Base-by-base conservation (phyloP, 2,888 invertebrate species). In the Scelioninae gen. 2 region DNA sequence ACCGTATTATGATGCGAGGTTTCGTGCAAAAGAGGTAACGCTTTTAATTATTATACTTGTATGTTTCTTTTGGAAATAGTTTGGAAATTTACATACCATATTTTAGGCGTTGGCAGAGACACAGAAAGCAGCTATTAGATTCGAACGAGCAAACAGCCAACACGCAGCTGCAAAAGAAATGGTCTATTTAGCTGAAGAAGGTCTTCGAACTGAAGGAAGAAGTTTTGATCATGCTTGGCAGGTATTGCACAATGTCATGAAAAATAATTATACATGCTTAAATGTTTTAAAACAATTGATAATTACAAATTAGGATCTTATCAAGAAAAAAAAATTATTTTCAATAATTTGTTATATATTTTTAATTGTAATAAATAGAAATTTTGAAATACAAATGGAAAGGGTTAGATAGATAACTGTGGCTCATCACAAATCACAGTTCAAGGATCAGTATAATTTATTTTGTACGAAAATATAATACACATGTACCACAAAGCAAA, bases 161-260 rank as follows among this genome's bases (percentile, higher is more conserved):
- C 96, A 96, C 83, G 91, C 94, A 16, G 96, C 96, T 1, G 96
- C 96, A 10, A 92, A 96, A 81, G 96, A 97, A 87, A 96, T 96
- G 91, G 96, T 93, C 65, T 91, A 90, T 75, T 86, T 94, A 78
- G 94, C 94, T 7, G 94, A 94, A 84, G 92, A 93, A 84, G 94
- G 96, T 0, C 87, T 95, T 73, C 88, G 88, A 77, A 85, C 87
- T 0, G 87, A 87, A 75, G 87, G 88, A 13, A 89, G 92, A 75
- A 91, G 92, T 11, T 90, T 94, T 84, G 96, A 96, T 87, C 94
- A 95, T 6, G 96, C 96, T 25, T 96, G 96, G 93, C 96, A 96
- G 85, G 86, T 86, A 78, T 53, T 9, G 9, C 5, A 41, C 50
- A 33, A 3, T 28, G 13, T 46, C 9, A 31, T 9, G 22, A 22